phyloP scores from a whole-genome alignment of 2,113 vertebrate genomes.

The Cepphus grylle region DNA sequence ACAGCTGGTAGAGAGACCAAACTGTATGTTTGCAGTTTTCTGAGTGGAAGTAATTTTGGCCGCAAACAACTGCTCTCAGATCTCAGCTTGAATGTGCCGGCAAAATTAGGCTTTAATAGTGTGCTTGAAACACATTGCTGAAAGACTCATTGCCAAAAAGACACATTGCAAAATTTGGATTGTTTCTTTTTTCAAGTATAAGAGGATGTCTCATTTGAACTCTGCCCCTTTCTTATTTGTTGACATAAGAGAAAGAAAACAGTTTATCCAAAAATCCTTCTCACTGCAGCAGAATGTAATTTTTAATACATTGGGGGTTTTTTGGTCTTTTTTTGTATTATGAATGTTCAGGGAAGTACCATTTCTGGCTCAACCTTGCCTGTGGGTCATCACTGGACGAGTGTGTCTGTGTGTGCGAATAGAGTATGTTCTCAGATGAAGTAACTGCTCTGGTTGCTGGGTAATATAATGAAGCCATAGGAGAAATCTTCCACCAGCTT shows the following conservation, averaged over 20 bases:
- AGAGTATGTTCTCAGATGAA: neutral
- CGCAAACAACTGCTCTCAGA: neutral
- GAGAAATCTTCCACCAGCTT: neutral
- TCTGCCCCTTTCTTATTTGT: neutral
- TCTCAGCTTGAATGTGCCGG: neutral
- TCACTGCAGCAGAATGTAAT: neutral
- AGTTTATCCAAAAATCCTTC: neutral
- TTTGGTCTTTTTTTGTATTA: neutral
- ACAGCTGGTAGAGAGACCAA: neutral
- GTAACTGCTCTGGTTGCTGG: neutral
- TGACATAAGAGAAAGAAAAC: neutral
- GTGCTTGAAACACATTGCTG: neutral
- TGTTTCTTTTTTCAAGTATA: neutral
- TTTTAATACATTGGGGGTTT: neutral
- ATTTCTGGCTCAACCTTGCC: neutral
- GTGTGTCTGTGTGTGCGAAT: too few species aligned
- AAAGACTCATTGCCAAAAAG: neutral
- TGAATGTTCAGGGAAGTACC: neutral
- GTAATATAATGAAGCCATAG: neutral
- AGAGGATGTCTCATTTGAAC: neutral
- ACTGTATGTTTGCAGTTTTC: neutral
- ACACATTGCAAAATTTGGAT: neutral
- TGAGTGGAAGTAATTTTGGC: neutral
- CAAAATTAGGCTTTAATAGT: neutral
- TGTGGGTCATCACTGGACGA: neutral